A percentile compares a stretch with the other conserved stretches of the same genome.
Conservation (phyloP, 2,113 vertebrate genomes). For the Saguinus midas region DNA sequence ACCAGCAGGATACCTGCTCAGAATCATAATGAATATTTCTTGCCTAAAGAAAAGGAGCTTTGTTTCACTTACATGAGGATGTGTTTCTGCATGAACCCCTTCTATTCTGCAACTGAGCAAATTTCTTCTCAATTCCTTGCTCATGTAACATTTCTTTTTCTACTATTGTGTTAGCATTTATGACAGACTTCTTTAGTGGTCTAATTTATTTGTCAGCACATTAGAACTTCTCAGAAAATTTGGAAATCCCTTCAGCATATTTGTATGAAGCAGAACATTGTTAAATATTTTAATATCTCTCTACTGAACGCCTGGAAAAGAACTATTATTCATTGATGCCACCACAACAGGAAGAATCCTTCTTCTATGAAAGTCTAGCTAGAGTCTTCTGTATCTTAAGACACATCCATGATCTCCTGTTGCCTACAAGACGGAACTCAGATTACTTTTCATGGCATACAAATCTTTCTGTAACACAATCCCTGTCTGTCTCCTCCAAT, state of each 20-base stretch:
- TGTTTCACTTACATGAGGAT: fast-evolving
- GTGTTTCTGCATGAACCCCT: neutral
- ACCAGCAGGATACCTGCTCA: neutral
- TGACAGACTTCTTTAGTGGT: neutral
- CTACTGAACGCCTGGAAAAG: neutral
- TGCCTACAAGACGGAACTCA: neutral
- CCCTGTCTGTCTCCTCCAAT: neutral
- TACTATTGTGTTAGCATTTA: fast-evolving
- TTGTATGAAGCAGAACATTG: no score
- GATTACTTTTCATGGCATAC: neutral
- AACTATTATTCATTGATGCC: no score
- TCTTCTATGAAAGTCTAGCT: neutral
- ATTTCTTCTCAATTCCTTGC: neutral
- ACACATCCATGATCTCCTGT: neutral
- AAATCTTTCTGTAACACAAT: neutral
- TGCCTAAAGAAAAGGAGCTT: neutral
- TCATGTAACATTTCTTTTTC: neutral
- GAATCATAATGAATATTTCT: neutral
- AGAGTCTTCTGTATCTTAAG: neutral
- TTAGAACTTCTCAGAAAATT: neutral
- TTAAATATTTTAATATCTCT: neutral
- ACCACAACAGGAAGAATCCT: neutral
- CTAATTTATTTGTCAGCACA: neutral
- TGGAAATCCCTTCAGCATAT: no score
- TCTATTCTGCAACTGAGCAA: neutral